These are phyloP conservation scores for Leucoptera coffeella DNA, from an alignment of 2,888 invertebrate genomes.

Conservation along the genomic window DNA sequence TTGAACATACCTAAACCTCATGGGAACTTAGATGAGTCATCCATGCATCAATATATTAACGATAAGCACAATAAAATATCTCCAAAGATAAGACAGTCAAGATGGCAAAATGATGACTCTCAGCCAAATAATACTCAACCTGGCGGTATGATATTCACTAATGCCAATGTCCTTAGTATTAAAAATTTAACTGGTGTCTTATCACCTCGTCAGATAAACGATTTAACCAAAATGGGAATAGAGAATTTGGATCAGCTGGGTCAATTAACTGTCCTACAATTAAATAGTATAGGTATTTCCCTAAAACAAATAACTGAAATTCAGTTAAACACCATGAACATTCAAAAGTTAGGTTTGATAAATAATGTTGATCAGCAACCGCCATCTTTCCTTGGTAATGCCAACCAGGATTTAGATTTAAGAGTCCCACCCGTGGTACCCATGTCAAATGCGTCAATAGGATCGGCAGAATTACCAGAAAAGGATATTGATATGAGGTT, in stretches of 20 bases:
- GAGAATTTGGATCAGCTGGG: slow-evolving; percentile 56
- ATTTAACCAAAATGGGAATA: slow-evolving; percentile 54
- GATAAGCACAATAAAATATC: slow-evolving; percentile 33
- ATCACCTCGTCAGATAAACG: slow-evolving; percentile 51
- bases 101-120: slow-evolving; percentile 40
- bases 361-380: slow-evolving; percentile 20
- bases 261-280: slow-evolving; percentile 54
- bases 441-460: slow-evolving; percentile 14
- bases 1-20: slow-evolving; percentile 36
- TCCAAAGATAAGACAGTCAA: slow-evolving; percentile 40
- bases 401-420: slow-evolving; percentile 34
- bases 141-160: slow-evolving; percentile 13
- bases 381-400: slow-evolving; percentile 10
- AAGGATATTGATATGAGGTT: slow-evolving; percentile 48
- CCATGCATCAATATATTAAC: slow-evolving; percentile 21
- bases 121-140: slow-evolving; percentile 22
- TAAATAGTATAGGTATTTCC: slow-evolving; percentile 55
- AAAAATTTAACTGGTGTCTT: slow-evolving; percentile 54
- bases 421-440: slow-evolving; percentile 30
- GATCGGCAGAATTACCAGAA: slow-evolving; percentile 26
- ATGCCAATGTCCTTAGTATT: slow-evolving; percentile 42
- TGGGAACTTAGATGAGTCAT: slow-evolving; percentile 16
- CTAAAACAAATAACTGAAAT: slow-evolving; percentile 57
- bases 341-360: slow-evolving; percentile 48
- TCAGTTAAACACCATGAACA: slow-evolving; percentile 55